Base-by-base conservation (phyloP, 1,140 invertebrate species). In the Zophobas morio region DNA sequence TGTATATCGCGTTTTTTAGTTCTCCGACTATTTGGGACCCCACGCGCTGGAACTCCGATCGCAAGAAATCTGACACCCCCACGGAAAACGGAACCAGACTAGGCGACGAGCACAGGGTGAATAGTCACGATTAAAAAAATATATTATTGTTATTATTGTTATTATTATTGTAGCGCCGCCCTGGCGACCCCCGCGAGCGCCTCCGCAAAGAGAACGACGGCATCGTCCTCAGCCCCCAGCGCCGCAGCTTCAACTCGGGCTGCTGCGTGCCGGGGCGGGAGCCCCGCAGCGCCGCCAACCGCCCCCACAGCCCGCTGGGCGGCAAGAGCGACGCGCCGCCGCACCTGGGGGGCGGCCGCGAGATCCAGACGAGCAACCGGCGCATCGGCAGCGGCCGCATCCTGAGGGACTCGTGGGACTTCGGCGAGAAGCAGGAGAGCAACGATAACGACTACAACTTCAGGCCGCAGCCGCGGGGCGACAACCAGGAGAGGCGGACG, bases 171-270 rank as follows among this genome's bases (percentile, higher is more conserved):
- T 82, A 91, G 86, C 87, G 92, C 57, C 88, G 92, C 42, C 89
- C 91, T 47, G 90, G 90, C n/a, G 93, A 95, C 86, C 94, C 94
- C 0, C 90, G 93, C 46, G 94, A 95, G 83, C 89, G 94, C 46
- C 88, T 96, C 54, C 93, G 94, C 53, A 94, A 94, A 83, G 95
- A 96, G 84, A 93, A 93, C 84, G 94, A 95, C 85, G 93, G 93
- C 20, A 95, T 96, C 78, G 92, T 96, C 54, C 86, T 96, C 66
- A 94, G 93, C 84, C 95, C 95, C 51, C 94, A 96, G 83, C 89
- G 95, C 3, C 89, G 92, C 49, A 94, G 92, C 84, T 96, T 96
- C 88, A 94, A 93, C 79, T 93, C 93, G 6, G 95, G 95, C 60
- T 96, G 95, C 87, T 93, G 90, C 76, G 92, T 93, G 36, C 88